These are phyloP conservation scores for Homarus gammarus DNA, from an alignment of 2,888 invertebrate genomes.

Conservation along the genomic window DNA sequence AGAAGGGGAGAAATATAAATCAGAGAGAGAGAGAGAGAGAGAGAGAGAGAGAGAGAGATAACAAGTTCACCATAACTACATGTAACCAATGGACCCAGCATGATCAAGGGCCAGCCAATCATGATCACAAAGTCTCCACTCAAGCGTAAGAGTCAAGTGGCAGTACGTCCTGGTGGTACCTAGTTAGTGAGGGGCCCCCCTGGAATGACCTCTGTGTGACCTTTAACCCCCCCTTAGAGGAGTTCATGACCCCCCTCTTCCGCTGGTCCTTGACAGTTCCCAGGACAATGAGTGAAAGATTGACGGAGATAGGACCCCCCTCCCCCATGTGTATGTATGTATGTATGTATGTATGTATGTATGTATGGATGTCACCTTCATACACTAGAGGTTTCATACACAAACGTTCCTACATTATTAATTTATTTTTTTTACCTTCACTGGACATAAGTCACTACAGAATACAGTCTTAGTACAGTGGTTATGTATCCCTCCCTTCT, in stretches of 20 bases:
- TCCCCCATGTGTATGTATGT: constrained; percentile 10
- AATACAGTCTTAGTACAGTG: too few relatives aligned
- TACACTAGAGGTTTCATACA: too few relatives aligned
- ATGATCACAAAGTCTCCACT: neutral
- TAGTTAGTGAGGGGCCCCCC: neutral
- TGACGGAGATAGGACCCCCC: too few relatives aligned
- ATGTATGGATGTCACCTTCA: constrained; percentile 32
- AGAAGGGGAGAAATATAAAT: too few relatives aligned
- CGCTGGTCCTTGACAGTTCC: neutral
- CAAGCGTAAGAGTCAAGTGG: neutral
- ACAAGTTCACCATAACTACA: neutral
- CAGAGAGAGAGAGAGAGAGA: too few relatives aligned
- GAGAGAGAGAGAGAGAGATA: neutral
- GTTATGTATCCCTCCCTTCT: too few relatives aligned
- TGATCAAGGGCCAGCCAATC: neutral
- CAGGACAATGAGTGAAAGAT: neutral
- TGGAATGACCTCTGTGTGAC: neutral
- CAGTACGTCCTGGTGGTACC: neutral
- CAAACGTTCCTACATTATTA: too few relatives aligned
- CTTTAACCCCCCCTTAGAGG: too few relatives aligned
- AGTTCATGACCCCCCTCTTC: too few relatives aligned
- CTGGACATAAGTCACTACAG: too few relatives aligned
- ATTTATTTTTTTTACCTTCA: too few relatives aligned
- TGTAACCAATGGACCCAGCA: neutral
- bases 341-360: constrained; percentile 18